These are phyloP conservation scores for Scalopus aquaticus DNA, from an alignment of 2,113 vertebrate species.

Conservation along the genomic window DNA sequence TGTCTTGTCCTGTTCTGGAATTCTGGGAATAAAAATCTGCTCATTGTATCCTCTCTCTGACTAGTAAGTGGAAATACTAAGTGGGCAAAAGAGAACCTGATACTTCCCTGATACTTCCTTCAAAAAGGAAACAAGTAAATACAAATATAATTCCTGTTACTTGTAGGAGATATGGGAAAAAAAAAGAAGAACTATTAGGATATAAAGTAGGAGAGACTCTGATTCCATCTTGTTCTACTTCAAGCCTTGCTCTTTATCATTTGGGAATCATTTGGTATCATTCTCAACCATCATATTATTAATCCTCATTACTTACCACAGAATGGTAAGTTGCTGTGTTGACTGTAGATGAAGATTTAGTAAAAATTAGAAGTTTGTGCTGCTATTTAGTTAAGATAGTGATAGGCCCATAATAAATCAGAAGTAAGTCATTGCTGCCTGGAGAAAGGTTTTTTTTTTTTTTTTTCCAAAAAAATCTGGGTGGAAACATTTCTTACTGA, in stretches of 20 bases:
- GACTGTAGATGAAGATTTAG: background rate
- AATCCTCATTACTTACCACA: background rate
- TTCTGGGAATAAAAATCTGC: background rate
- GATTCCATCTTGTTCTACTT: too few species aligned
- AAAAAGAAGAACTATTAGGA: background rate
- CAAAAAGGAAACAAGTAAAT: background rate
- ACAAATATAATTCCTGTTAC: background rate
- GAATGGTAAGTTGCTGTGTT: background rate
- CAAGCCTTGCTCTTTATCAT: too few species aligned
- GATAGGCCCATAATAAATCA: slow-evolving; percentile 35
- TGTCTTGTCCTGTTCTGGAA: background rate
- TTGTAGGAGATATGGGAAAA: background rate
- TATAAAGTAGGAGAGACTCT: background rate
- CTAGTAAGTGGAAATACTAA: background rate
- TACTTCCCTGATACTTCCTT: too few species aligned
- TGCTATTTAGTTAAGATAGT: slow-evolving; percentile 21
- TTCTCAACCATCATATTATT: background rate
- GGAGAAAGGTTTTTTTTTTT: slow-evolving; percentile 12
- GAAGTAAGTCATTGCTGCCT: background rate
- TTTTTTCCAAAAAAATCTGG: slow-evolving; percentile 29
- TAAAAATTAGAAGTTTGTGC: slow-evolving; percentile 27
- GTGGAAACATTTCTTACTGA: slow-evolving; percentile 13
- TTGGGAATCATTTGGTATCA: too few species aligned
- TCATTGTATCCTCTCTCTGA: background rate
- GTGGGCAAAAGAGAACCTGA: slow-evolving; percentile 7